Evolutionary conservation across 2,888 invertebrate species (phyloP).

Genomic region (Melanchra persicariae): DNA sequence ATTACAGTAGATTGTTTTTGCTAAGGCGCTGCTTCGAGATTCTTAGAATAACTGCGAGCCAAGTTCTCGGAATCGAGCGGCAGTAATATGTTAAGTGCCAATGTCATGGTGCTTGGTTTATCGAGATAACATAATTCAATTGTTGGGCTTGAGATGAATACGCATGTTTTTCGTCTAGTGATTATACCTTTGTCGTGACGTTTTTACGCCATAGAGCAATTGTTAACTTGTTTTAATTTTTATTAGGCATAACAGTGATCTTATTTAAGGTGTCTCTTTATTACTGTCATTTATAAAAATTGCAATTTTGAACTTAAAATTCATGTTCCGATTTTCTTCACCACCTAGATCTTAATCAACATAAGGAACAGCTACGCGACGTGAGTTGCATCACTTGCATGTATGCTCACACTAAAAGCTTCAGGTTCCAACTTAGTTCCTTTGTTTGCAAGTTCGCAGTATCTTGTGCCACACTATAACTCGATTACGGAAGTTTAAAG

Average conservation of each 20-base stretch:
- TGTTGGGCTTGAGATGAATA: neutral
- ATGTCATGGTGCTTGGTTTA: neutral
- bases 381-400: slow-evolving; percentile 20
- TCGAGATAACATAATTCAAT: neutral
- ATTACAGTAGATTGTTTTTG: slow-evolving; percentile 79
- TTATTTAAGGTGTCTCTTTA: neutral
- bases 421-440: slow-evolving; percentile 42
- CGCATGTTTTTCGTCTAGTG: neutral
- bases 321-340: neutral
- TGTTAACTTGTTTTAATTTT: neutral
- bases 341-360: slow-evolving; percentile 21
- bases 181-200: neutral
- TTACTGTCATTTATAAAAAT: neutral
- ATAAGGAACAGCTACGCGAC: neutral
- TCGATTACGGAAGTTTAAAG: slow-evolving; percentile 68
- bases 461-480: slow-evolving; percentile 62
- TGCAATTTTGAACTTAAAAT: neutral
- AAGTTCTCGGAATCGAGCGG: slow-evolving; percentile 42
- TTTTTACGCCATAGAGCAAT: neutral
- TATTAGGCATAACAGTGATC: neutral
- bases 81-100: neutral
- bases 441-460: slow-evolving; percentile 29
- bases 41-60: slow-evolving; percentile 41
- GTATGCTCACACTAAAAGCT: slow-evolving; percentile 23
- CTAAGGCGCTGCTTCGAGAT: slow-evolving; percentile 59